Percentiles rank a stretch among this genome's conserved stretches.
Conservation (phyloP, 2,888 invertebrate species). For the Lithophane semibrunnea region DNA sequence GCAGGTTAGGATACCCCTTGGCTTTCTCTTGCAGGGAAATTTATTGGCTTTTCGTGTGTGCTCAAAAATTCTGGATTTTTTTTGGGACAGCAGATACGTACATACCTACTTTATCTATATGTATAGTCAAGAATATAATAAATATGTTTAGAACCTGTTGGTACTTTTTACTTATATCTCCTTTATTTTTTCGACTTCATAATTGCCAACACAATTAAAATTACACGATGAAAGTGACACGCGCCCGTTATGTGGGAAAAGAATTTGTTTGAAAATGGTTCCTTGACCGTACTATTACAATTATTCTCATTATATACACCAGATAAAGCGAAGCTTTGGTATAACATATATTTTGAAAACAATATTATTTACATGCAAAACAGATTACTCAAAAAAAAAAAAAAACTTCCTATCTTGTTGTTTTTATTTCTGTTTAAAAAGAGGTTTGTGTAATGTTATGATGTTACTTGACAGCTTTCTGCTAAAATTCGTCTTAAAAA, state of each 20-base stretch:
- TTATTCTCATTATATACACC: not conserved
- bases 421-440: not conserved
- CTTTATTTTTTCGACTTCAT: not conserved
- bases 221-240: not conserved
- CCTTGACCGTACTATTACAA: not conserved
- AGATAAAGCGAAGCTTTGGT: not conserved
- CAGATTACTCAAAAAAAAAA: not conserved
- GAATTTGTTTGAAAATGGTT: not conserved
- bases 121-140: not conserved
- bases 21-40: conserved; percentile 63
- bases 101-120: not conserved
- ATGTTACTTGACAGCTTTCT: not conserved
- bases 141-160: not conserved
- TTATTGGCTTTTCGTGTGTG: conserved; percentile 52
- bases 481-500: not conserved
- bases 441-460: too few relatives aligned
- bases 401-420: not conserved
- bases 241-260: too few relatives aligned
- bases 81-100: not conserved
- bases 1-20: conserved; percentile 54
- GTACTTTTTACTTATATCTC: not conserved
- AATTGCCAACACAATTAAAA: not conserved
- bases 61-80: not conserved
- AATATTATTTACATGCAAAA: not conserved
- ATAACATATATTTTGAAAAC: not conserved